phyloP scores from a whole-genome alignment of 1,140 invertebrate genomes.

The Conopomorpha cramerella region DNA sequence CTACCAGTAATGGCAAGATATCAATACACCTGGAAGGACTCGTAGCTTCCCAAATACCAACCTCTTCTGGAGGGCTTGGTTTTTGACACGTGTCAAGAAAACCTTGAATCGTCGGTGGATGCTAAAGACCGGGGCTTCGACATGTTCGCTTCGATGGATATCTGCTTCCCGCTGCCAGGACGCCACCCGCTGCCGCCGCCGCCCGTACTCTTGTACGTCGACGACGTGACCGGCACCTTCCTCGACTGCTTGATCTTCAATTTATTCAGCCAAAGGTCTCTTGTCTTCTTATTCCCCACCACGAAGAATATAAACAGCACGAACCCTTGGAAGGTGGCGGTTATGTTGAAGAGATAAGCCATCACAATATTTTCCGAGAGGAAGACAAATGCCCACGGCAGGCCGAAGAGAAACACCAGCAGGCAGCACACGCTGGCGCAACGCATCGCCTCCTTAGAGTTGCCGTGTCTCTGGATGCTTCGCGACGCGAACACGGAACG shows the following conservation, averaged over 20 bases:
- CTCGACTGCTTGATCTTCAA: constrained; percentile 10
- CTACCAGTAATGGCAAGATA: constrained; percentile 1
- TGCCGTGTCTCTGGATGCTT: constrained; percentile 15
- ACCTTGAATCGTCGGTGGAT: constrained; percentile 29
- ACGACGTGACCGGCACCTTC: constrained; percentile 8
- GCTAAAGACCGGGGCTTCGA: constrained; percentile 35
- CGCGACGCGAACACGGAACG: constrained; percentile 14
- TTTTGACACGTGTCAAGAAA: too few relatives aligned
- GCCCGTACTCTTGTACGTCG: constrained; percentile 7
- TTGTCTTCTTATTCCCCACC: constrained; percentile 22
- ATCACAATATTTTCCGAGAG: constrained; percentile 16
- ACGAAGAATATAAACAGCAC: constrained; percentile 42
- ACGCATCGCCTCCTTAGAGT: constrained; percentile 12
- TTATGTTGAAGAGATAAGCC: constrained; percentile 36
- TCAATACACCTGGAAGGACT: constrained; percentile 7
- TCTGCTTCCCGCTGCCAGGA: constrained; percentile 4
- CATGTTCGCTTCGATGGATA: constrained; percentile 18
- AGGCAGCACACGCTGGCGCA: constrained; percentile 18
- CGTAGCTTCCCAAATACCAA: neutral
- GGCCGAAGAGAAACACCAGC: constrained; percentile 28
- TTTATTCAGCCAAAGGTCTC: constrained; percentile 20
- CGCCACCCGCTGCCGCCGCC: constrained; percentile 1
- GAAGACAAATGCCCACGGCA: constrained; percentile 29
- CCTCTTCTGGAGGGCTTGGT: constrained; percentile 4
- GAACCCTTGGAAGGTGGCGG: constrained; percentile 36